A percentile compares a stretch with the other conserved stretches of the same genome.
phyloP scores from a whole-genome alignment of 2,888 invertebrate species.

The Agriopis aurantiaria region DNA sequence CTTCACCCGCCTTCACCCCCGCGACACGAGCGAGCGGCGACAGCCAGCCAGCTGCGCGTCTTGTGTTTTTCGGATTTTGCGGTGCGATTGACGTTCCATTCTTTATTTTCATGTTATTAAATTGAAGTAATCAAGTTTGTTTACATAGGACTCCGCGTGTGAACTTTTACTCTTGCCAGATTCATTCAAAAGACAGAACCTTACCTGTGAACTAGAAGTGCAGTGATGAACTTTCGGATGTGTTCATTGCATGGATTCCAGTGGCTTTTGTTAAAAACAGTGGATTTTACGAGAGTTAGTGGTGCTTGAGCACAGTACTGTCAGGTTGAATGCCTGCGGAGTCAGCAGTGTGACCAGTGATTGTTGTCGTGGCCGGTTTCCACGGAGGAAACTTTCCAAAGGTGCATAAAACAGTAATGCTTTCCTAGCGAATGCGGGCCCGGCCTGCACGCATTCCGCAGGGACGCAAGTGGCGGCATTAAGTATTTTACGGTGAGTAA shows the following conservation, averaged over 20 bases:
- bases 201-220: slow-evolving; percentile 62
- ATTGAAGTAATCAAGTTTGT: slow-evolving; percentile 67
- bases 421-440: slow-evolving; percentile 83
- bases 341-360: slow-evolving; percentile 82
- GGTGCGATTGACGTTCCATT: slow-evolving; percentile 79
- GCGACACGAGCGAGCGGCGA: slow-evolving; percentile 79
- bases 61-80: slow-evolving; percentile 84
- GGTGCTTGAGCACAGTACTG: slow-evolving; percentile 74
- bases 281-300: slow-evolving; percentile 78
- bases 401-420: slow-evolving; percentile 85
- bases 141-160: slow-evolving; percentile 64
- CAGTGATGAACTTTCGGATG: slow-evolving; percentile 62
- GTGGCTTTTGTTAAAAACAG: slow-evolving; percentile 82
- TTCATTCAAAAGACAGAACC: slow-evolving; percentile 41
- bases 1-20: slow-evolving; percentile 69
- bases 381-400: slow-evolving; percentile 84
- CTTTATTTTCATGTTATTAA: slow-evolving; percentile 68
- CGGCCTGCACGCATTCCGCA: slow-evolving; percentile 83
- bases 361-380: slow-evolving; percentile 86
- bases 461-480: slow-evolving; percentile 84
- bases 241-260: slow-evolving; percentile 76
- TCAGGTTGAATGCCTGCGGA: slow-evolving; percentile 69
- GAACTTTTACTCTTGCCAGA: slow-evolving; percentile 56
- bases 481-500: slow-evolving; percentile 86
- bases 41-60: slow-evolving; percentile 80